Percentiles rank a stretch among this genome's conserved stretches.
Conservation (phyloP, 2,888 invertebrate species). For the Drosophila conformis region DNA sequence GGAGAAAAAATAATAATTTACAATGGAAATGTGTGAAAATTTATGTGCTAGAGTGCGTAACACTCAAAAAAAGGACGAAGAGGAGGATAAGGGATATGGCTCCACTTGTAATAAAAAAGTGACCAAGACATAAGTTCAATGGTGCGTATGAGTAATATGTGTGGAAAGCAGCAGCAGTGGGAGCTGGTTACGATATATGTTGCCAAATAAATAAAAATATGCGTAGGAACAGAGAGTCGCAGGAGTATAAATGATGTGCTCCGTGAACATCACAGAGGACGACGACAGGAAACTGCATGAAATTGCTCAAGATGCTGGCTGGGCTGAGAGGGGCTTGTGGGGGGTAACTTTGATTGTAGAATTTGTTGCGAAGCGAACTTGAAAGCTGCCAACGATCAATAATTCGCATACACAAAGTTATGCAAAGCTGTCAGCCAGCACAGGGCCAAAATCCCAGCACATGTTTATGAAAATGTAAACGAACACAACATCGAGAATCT, state of each 20-base stretch:
- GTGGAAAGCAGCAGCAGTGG: slow-evolving; percentile 6
- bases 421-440: slow-evolving; percentile 60
- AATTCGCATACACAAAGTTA: slow-evolving; percentile 63
- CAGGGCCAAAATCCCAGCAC: slow-evolving; percentile 56
- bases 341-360: neutral
- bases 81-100: neutral
- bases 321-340: neutral
- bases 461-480: slow-evolving; percentile 75
- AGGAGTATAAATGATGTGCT: slow-evolving; percentile 57
- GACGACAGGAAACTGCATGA: slow-evolving; percentile 71
- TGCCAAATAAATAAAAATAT: slow-evolving; percentile 66
- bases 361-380: slow-evolving; percentile 57
- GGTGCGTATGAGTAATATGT: slow-evolving; percentile 65
- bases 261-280: slow-evolving; percentile 29
- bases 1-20: slow-evolving; percentile 64
- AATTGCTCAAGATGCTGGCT: slow-evolving; percentile 52
- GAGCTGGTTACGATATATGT: slow-evolving; percentile 61
- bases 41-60: slow-evolving; percentile 38
- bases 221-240: slow-evolving; percentile 27
- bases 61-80: neutral
- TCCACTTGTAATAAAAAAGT: slow-evolving; percentile 59
- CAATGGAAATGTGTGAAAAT: slow-evolving; percentile 71
- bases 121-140: slow-evolving; percentile 73
- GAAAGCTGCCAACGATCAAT: slow-evolving; percentile 71
- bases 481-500: slow-evolving; percentile 49